phyloP scores from a whole-genome alignment of 1,140 invertebrate species.

The Mactra quadrangularis region DNA sequence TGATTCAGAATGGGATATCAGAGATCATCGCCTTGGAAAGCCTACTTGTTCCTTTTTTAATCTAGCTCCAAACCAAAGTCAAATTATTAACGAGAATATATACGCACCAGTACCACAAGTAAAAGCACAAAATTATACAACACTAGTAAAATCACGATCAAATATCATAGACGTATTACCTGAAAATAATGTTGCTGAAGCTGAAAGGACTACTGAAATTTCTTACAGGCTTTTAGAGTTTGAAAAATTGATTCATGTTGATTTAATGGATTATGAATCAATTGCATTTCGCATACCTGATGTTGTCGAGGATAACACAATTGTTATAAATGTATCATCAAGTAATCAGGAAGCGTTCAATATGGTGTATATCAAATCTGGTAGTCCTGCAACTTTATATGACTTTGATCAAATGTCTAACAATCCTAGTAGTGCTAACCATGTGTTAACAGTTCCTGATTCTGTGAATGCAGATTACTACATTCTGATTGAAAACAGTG shows the following conservation, averaged over 20 bases:
- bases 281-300: background rate
- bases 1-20: slow-evolving; percentile 24
- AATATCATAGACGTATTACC: slow-evolving; percentile 17
- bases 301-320: background rate
- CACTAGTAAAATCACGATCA: slow-evolving; percentile 20
- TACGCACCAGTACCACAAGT: background rate
- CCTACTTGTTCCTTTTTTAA: background rate
- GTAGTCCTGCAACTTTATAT: slow-evolving; percentile 17
- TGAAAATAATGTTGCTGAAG: slow-evolving; percentile 23
- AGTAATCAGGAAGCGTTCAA: background rate
- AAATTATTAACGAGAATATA: background rate
- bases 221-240: background rate
- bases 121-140: background rate
- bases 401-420: slow-evolving; percentile 24
- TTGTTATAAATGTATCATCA: slow-evolving; percentile 7
- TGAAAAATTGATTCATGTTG: background rate
- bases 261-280: background rate
- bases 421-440: background rate
- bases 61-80: background rate
- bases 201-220: background rate
- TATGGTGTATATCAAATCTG: background rate
- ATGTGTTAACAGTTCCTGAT: slow-evolving; percentile 1
- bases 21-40: background rate
- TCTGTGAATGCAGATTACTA: slow-evolving; percentile 10
- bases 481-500: slow-evolving; percentile 2